Evolutionary conservation across 2,888 invertebrate species (phyloP).

Genomic region (Chrysopilus asiliformis): DNA sequence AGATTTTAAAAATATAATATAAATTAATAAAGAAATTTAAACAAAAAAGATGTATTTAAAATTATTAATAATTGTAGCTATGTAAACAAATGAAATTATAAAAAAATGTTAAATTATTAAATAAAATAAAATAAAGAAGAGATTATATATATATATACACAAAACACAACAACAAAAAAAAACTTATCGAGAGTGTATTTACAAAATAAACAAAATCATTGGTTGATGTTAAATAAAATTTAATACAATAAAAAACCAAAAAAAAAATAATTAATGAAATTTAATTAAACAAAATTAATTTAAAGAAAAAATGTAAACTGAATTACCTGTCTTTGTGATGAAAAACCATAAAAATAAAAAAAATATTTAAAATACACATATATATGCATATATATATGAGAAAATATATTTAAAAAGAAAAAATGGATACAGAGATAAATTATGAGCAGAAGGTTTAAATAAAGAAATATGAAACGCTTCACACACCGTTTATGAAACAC

Average conservation of each 20-base stretch:
- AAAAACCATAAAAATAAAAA: background rate
- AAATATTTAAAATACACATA: background rate
- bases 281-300: background rate
- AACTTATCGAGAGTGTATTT: background rate
- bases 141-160: constrained; percentile 4
- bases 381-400: background rate
- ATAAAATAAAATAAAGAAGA: no score
- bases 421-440: background rate
- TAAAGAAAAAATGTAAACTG: constrained; percentile 2
- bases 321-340: constrained; percentile 6
- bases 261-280: background rate
- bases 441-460: background rate
- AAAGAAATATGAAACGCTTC: background rate
- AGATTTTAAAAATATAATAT: no score
- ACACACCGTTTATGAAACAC: background rate
- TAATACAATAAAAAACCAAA: background rate
- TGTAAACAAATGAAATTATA: no score
- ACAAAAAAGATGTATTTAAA: no score
- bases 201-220: background rate
- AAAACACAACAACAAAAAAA: constrained; percentile 1
- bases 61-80: no score
- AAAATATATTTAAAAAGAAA: background rate
- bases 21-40: no score
- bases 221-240: background rate
- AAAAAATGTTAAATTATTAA: no score